Base-by-base conservation (phyloP, 2,113 vertebrate genomes). In the Malurus alboscapulatus region DNA sequence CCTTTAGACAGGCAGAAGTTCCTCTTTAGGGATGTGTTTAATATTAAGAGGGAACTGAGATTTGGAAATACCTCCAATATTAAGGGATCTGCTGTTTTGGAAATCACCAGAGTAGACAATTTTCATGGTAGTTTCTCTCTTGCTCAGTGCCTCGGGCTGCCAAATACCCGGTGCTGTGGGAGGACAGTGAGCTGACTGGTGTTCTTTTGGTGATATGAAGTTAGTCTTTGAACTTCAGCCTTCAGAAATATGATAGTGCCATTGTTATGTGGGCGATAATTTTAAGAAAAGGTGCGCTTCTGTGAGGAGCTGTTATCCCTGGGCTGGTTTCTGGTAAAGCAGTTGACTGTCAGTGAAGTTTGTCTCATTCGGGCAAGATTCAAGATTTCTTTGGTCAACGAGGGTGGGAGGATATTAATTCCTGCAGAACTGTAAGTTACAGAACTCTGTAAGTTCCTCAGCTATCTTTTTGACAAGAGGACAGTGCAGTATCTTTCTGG, bases 191-290 rank as follows among this genome's bases (percentile, higher is more conserved):
- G 42, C 74, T 95, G 58, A 53, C 40, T 65, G 71, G 62, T 0
- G 0, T 68, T 88, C 67, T 73, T 76, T 53, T 0, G 0, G 79
- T 45, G 50, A 38, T 85, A 30, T 0, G 2, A 68, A 79, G 32
- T 72, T 84, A 29, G 63, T 38, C 53, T 45, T 61, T 89, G 54
- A 78, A 59, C 54, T 65, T 82, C n/a, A 81, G 14, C 63, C 36
- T 63, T 78, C 58, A 90, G 57, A 87, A 24, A 17, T 76, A n/a
- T n/a, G 7, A 32, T 66, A 65, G 26, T n/a, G 53, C 57, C 75
- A 30, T 65, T 88, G 15, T 30, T 80, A 29, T 30, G 30, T 30
- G 61, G 40, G 36, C 61, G 78, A 16, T 75, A 58, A 81, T 75
- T 78, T 78, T 71, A 84, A 59, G 68, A 38, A 50, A 57, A 73